Percentiles rank a stretch among this genome's conserved stretches.
These are phyloP conservation scores for Toxotes jaculatrix DNA, from an alignment of 2,113 vertebrate species.

Conservation along the genomic window DNA sequence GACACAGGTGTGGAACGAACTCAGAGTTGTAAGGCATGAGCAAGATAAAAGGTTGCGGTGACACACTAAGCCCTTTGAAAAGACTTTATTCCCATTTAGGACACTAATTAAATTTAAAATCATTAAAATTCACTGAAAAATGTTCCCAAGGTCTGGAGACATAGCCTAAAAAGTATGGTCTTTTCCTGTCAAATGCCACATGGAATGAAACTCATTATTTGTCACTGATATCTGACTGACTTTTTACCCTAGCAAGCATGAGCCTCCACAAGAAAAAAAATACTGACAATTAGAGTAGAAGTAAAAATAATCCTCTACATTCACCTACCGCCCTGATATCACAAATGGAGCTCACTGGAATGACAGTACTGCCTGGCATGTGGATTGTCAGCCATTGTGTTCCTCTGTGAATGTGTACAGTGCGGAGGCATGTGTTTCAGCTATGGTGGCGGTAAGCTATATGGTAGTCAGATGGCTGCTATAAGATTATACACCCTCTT, in stretches of 20 bases:
- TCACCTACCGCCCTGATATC: constrained; percentile 45
- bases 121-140: background rate
- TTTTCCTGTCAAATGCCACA: background rate
- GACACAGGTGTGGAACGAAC: background rate
- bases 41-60: background rate
- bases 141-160: background rate
- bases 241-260: background rate
- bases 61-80: background rate
- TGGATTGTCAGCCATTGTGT: constrained; percentile 68
- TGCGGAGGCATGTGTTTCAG: constrained; percentile 63
- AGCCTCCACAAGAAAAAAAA: constrained; percentile 6
- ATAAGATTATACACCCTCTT: constrained; percentile 57
- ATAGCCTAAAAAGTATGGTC: background rate
- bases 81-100: background rate
- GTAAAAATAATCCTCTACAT: constrained; percentile 64
- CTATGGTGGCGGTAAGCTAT: constrained; percentile 66
- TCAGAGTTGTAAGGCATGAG: constrained; percentile 1
- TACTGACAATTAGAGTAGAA: constrained; percentile 14
- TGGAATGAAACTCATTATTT: background rate
- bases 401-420: constrained; percentile 64
- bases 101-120: background rate
- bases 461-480: constrained; percentile 72
- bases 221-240: background rate
- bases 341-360: constrained; percentile 51
- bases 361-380: constrained; percentile 61